Base-by-base conservation (phyloP, 2,888 invertebrate genomes). In the Hydriomena furcata region DNA sequence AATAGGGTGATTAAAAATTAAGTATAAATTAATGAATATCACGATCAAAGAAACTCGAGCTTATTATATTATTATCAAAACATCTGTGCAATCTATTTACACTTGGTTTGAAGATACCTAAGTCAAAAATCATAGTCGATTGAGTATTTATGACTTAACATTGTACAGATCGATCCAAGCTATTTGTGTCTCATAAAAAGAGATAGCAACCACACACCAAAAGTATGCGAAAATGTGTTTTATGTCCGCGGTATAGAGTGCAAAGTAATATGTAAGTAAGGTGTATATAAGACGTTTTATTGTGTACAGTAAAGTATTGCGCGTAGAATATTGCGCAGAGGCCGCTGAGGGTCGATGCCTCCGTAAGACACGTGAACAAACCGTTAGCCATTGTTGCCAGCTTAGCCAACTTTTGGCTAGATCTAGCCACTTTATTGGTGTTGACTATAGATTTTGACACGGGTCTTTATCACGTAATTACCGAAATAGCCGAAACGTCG, bases 341-440 rank as follows among this genome's bases (percentile, higher is more conserved):
- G 87, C 88, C 85, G 83, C 68, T 60, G 78, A 84, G 87, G 89
- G 89, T 89, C 89, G 89, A 84, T 90, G 89, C 77, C 89, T 84
- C 70, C 74, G 73, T 68, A 73, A 81, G 87, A 85, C 89, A 89
- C 89, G 89, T 89, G 89, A 88, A 74, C 69, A 66, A 68, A 85
- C 89, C 89, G 89, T 90, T 90, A 90, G 71, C 71, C 70, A 80
- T 79, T 47, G 38, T 23, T 47, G 42, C 52, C 43, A 47, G 25
- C 35, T 27, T 35, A 24, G 10, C 1, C 7, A 13, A 1, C 5
- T 0, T 35, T 24, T 32, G 3, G 41, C 13, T 23, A 42, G 10
- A 46, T 46, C 30, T 30, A 28, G 5, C 35, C 24, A 1, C 7
- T 7, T 35, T 17, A 37, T 36, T 23, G 17, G 11, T 3, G n/a